Base-by-base conservation (phyloP, 2,797 vertebrate species). In the Basileuterus tristriatus region DNA sequence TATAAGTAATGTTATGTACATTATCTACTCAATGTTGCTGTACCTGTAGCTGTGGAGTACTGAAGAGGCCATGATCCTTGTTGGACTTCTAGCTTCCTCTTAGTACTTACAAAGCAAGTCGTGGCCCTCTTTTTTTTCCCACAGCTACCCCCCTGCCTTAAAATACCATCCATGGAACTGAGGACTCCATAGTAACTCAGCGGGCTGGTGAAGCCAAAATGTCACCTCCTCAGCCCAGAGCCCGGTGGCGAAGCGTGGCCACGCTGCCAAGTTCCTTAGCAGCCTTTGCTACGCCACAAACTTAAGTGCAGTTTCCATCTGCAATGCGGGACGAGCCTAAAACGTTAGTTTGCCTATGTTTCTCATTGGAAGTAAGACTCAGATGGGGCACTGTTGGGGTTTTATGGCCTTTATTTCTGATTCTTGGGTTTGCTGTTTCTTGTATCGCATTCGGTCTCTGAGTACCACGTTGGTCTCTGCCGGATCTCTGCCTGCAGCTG, bases 101-200 rank as follows among this genome's bases (percentile, higher is more conserved):
- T 74, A 91, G 86, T 82, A 79, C 87, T 70, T 87, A 52, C 52
- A 41, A 91, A 92, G 85, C 68, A 75, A 94, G 85, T 87, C 11
- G 6, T 94, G 94, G 91, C 77, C 93, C 83, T 96, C 95, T 96
- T 92, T 94, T 65, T 91, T 90, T 80, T n/a, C 87, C 89, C 93
- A 94, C 91, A 94, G 94, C 93, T 94, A 83, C 94, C 85, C 55
- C 92, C 95, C 87, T 80, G 94, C 96, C 95, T 96, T 95, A 96
- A 96, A 89, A 92, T 11, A 36, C 24, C 85, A 86, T 89, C 79
- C 89, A 74, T 72, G 76, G 93, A 88, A 80, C 93, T 72, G 85
- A 91, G 79, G 79, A 93, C 89, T 92, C 76, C 9, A 7, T 64
- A 89, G 84, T 80, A 86, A 83, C 87, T 67, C 89, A 75, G 67